A percentile compares a stretch with the other conserved stretches of the same genome.
These are phyloP conservation scores for Haemorhous mexicanus DNA, from an alignment of 2,113 vertebrate species.

Conservation along the genomic window DNA sequence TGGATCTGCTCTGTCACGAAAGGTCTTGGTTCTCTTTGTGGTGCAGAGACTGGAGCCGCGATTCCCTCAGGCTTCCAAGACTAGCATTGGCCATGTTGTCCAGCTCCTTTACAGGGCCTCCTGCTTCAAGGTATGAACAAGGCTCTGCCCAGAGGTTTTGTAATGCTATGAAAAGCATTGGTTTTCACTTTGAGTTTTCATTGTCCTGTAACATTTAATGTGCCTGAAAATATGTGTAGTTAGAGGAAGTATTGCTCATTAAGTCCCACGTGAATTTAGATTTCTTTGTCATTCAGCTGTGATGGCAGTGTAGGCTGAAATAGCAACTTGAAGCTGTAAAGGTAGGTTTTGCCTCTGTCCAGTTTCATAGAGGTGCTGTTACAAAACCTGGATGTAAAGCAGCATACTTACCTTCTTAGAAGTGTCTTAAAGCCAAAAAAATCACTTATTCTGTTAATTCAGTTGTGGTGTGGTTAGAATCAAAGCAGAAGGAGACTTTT, in stretches of 20 bases:
- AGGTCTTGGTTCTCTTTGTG: conserved; percentile 97
- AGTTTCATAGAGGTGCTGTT: neutral
- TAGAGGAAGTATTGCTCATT: neutral
- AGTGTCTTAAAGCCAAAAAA: neutral
- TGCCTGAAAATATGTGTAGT: neutral
- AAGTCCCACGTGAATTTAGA: neutral
- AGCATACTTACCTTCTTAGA: neutral
- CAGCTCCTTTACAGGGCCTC: conserved; percentile 98
- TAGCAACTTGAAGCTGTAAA: neutral
- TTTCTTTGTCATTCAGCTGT: neutral
- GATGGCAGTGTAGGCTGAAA: neutral
- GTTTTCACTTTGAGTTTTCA: neutral
- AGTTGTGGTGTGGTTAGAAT: neutral
- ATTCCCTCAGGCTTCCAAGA: conserved; percentile 97
- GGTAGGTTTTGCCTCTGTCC: neutral
- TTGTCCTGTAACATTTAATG: neutral
- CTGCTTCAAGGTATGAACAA: conserved; percentile 89
- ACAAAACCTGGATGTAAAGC: neutral
- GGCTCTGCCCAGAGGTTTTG: neutral
- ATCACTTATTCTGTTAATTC: neutral
- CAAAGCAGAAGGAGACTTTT: neutral
- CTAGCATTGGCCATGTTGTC: conserved; percentile 97
- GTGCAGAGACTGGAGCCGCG: conserved; percentile 96
- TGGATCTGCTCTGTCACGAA: conserved; percentile 93
- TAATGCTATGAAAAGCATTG: neutral